Evolutionary conservation across 2,797 vertebrate genomes (phyloP), one percentile per base, ranked within the genome.

Genomic region (Anas georgica): DNA sequence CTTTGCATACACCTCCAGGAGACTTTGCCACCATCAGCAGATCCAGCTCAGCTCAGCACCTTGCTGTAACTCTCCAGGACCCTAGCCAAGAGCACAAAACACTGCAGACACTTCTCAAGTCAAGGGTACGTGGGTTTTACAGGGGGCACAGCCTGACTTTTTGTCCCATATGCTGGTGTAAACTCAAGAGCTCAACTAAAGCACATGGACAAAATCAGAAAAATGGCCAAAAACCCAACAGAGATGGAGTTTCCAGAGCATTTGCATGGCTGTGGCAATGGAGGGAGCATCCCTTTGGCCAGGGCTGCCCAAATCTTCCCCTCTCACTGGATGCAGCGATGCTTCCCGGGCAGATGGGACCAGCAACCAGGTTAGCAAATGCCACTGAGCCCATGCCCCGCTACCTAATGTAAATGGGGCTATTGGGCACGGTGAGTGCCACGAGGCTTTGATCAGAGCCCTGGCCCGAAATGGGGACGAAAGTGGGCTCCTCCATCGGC

Each of bases 361-460:
- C 33, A 1, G 37, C 35, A 25, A 6, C 59, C 83, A 60, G 77
- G 90, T 86, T 91, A 33, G 70, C 58, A 8, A 91, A 55, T 0
- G 3, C 73, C 15, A 2, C 6, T 0, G 7, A 86, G 62, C 76
- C 60, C 35, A 35, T 35, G 35, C 35, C n/a, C 39, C 37, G 0
- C 12, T 0, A 0, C n/a, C 7, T 67, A 77, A 90, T 4, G 12
- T 75, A 89, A 95, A 91, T 83, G 80, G 88, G 78, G 86, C 81
- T 88, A 86, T 84, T 5, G 39, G 83, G 59, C 1, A 21, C 46
- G 1, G 67, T 0, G 2, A 82, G 94, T 1, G 63, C 95, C 77
- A 75, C 70, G 59, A 56, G 90, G 52, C 90, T 95, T 91, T 80
- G 93, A 94, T 91, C 93, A 91, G 68, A 85, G 56, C 46, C 46